Evolutionary conservation across 1,140 invertebrate species (phyloP).

Genomic region (Chironomus tepperi): DNA sequence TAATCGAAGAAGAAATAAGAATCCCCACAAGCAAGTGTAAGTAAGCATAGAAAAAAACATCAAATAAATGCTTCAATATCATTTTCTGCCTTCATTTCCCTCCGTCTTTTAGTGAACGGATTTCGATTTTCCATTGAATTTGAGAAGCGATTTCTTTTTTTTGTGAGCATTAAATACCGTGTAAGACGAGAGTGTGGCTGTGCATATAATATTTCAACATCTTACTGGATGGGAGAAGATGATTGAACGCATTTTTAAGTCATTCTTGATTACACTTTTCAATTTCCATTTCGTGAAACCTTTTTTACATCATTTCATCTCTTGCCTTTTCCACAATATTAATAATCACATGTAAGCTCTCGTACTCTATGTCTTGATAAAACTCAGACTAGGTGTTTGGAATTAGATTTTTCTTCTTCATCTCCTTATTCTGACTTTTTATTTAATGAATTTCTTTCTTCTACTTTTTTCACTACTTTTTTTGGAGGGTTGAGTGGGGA

Average conservation of each 20-base stretch:
- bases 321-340: too few relatives aligned
- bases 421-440: too few relatives aligned
- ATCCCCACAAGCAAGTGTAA: neutral
- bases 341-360: too few relatives aligned
- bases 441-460: too few relatives aligned
- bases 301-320: too few relatives aligned
- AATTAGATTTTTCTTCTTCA: too few relatives aligned
- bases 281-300: neutral
- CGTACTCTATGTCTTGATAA: too few relatives aligned
- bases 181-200: neutral
- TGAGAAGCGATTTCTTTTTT: neutral
- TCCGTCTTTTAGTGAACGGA: conserved; percentile 3
- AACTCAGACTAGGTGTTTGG: too few relatives aligned
- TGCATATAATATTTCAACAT: conserved; percentile 6
- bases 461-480: too few relatives aligned
- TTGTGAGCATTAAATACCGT: neutral
- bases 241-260: conserved; percentile 24
- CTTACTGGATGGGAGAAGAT: neutral
- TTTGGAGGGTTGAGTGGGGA: too few relatives aligned
- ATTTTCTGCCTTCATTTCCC: neutral
- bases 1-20: neutral
- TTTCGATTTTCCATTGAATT: conserved; percentile 17
- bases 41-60: neutral
- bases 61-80: conserved; percentile 12
- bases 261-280: conserved; percentile 19